phyloP scores from a whole-genome alignment of 2,113 vertebrate genomes.

The Boulengeromyrus knoepffleri region DNA sequence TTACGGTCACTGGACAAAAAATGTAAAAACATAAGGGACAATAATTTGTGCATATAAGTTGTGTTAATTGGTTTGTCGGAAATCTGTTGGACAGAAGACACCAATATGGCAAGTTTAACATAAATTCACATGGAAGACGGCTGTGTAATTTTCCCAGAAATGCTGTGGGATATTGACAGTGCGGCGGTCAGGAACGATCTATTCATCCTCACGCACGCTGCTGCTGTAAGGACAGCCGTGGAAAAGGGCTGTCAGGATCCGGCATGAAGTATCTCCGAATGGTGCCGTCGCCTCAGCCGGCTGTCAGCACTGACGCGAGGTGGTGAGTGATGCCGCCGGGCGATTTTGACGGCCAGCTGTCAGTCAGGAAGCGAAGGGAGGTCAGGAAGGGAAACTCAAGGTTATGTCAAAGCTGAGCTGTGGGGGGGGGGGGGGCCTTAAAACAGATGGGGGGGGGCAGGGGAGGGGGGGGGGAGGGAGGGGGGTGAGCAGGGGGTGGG shows the following conservation, averaged over 20 bases:
- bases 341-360: not conserved
- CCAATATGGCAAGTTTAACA: not conserved
- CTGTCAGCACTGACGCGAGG: not conserved
- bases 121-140: too few relatives aligned
- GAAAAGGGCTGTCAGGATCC: not conserved
- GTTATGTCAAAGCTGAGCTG: slow-evolving; percentile 1
- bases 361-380: not conserved
- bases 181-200: not conserved
- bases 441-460: not conserved
- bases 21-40: not conserved
- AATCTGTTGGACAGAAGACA: not conserved
- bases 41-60: not conserved
- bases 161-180: not conserved
- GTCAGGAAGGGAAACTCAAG: slow-evolving; percentile 17
- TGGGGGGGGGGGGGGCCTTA: not conserved
- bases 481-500: too few relatives aligned
- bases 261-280: slow-evolving; percentile 11
- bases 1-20: not conserved
- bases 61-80: not conserved
- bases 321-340: slow-evolving; percentile 21
- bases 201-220: not conserved
- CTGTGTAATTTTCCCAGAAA: not conserved
- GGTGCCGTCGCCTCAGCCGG: slow-evolving; percentile 3
- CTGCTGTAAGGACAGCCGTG: not conserved
- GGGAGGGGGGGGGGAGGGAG: too few relatives aligned